Conservation (phyloP, 2,797 vertebrate species). For the Tadarida brasiliensis region DNA sequence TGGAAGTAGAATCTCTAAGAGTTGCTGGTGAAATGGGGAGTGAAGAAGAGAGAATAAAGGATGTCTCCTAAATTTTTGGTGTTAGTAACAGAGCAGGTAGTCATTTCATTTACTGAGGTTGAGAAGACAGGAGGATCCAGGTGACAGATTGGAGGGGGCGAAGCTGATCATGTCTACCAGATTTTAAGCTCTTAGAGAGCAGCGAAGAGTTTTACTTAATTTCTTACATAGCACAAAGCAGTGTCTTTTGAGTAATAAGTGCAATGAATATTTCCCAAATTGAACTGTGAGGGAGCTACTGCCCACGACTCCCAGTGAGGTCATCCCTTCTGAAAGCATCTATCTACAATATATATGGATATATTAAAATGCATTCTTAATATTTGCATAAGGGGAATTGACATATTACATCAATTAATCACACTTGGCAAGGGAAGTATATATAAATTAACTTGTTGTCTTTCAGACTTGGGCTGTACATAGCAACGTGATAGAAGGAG, state of each 20-base stretch:
- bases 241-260: constrained; percentile 1
- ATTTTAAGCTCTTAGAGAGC: constrained; percentile 65
- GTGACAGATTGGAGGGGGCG: neutral
- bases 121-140: neutral
- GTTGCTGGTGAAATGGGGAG: neutral
- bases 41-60: neutral
- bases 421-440: constrained; percentile 66
- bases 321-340: constrained; percentile 70
- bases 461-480: constrained; percentile 53
- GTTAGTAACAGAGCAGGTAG: neutral
- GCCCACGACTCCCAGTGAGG: constrained; percentile 55
- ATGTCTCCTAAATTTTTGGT: neutral
- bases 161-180: neutral
- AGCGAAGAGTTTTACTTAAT: constrained; percentile 17
- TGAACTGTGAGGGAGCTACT: constrained; percentile 29
- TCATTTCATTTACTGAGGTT: neutral
- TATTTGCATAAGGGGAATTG: constrained; percentile 77
- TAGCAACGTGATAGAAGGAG: constrained; percentile 55
- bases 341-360: constrained; percentile 63
- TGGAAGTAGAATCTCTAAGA: neutral
- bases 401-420: constrained; percentile 79
- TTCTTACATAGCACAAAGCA: constrained; percentile 15
- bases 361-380: constrained; percentile 73
- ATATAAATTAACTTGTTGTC: constrained; percentile 69
- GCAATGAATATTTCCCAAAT: constrained; percentile 53